phyloP scores from a whole-genome alignment of 2,797 vertebrate genomes.

The Peromyscus melanophrys region DNA sequence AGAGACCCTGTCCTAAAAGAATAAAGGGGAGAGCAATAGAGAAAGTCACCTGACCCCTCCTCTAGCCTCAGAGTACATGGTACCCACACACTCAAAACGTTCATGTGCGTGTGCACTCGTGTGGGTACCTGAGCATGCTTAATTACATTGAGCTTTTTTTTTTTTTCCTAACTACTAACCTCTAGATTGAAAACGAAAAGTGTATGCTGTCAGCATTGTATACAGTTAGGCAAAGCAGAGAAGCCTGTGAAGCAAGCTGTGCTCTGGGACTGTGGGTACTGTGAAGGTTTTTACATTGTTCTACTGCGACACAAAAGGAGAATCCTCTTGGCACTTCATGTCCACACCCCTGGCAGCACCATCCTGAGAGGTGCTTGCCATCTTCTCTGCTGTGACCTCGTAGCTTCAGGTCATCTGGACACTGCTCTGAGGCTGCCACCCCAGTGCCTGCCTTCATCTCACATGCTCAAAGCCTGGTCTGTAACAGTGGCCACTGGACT shows the following conservation, averaged over 20 bases:
- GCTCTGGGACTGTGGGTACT: background rate
- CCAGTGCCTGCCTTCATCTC: background rate
- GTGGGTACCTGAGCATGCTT: background rate
- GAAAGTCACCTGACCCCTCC: background rate
- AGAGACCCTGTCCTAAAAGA: too few species aligned
- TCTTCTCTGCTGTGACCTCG: background rate
- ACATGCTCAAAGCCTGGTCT: background rate
- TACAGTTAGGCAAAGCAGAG: background rate
- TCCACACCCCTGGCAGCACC: too few species aligned
- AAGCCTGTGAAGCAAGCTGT: background rate
- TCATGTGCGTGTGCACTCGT: too few species aligned
- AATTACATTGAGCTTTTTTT: conserved; percentile 29
- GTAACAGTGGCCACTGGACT: background rate
- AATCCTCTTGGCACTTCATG: fast-evolving
- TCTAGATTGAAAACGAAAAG: background rate
- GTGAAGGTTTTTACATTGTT: background rate
- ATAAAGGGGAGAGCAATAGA: background rate
- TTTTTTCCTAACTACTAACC: background rate
- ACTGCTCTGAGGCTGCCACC: background rate
- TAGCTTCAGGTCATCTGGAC: background rate
- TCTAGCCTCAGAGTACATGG: background rate
- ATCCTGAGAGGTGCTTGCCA: background rate
- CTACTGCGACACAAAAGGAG: background rate
- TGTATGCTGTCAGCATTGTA: background rate
- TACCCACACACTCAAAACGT: background rate